Percentiles rank a stretch among this genome's conserved stretches.
These are phyloP conservation scores for Scaptomyza hsui DNA, from an alignment of 1,140 invertebrate genomes.

Conservation along the genomic window DNA sequence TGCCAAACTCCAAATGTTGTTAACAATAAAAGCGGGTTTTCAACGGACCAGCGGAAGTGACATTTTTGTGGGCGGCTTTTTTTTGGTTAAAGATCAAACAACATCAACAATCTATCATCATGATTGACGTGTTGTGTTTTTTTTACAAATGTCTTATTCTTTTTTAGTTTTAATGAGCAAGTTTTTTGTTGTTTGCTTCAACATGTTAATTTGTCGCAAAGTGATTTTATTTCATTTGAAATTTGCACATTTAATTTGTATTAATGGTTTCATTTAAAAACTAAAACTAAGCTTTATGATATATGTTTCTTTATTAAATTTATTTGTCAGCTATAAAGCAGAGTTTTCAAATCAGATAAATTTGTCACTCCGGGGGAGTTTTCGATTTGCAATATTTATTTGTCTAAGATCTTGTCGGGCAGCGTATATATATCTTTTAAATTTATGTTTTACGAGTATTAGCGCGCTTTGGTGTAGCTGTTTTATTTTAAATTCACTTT, in stretches of 20 bases:
- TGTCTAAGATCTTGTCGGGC: slow-evolving; percentile 32
- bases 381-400: slow-evolving; percentile 42
- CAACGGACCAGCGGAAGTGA: not conserved
- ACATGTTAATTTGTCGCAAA: slow-evolving; percentile 16
- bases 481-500: slow-evolving; percentile 45
- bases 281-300: slow-evolving; percentile 14
- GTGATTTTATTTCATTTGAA: slow-evolving; percentile 26
- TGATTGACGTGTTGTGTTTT: not conserved
- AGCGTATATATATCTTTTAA: slow-evolving; percentile 15
- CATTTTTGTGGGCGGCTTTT: not conserved
- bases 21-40: slow-evolving; percentile 41
- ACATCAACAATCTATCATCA: not conserved
- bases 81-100: not conserved
- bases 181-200: not conserved
- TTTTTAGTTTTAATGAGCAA: not conserved
- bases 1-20: slow-evolving; percentile 30
- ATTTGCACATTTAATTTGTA: slow-evolving; percentile 52
- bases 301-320: slow-evolving; percentile 3
- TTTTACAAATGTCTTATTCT: not conserved
- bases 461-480: slow-evolving; percentile 59
- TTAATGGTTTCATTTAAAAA: slow-evolving; percentile 35
- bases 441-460: slow-evolving; percentile 57
- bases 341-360: slow-evolving; percentile 11
- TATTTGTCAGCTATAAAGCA: slow-evolving; percentile 7
- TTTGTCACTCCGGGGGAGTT: slow-evolving; percentile 5